These are phyloP conservation scores for Lysandra bellargus DNA, from an alignment of 2,888 invertebrate species.

Conservation along the genomic window DNA sequence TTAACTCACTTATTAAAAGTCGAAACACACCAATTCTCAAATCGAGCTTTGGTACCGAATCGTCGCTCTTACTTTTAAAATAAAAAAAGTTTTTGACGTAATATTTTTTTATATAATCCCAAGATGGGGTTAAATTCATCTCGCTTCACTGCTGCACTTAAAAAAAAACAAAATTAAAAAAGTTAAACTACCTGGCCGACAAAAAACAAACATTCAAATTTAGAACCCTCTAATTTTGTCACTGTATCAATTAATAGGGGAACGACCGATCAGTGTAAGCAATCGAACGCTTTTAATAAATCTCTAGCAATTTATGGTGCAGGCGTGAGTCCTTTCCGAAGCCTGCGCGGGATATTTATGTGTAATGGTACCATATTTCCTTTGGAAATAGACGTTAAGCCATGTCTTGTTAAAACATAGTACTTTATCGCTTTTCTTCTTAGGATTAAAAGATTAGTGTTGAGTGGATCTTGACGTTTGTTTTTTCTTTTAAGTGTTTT, in stretches of 20 bases:
- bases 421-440: conserved; percentile 4
- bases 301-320: conserved; percentile 30
- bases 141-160: no score
- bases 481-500: background rate
- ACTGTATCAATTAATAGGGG: conserved; percentile 10
- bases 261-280: conserved; percentile 27
- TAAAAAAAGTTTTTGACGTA: no score
- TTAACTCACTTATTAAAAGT: no score
- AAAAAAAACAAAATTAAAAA: background rate
- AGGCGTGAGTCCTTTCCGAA: conserved; percentile 28
- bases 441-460: background rate
- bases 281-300: conserved; percentile 35
- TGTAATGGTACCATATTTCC: conserved; percentile 23
- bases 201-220: background rate
- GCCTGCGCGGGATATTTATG: conserved; percentile 21
- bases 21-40: no score
- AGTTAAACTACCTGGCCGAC: background rate
- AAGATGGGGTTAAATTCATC: background rate
- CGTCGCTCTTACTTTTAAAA: no score
- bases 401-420: conserved; percentile 14
- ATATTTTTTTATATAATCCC: no score
- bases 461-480: background rate
- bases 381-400: conserved; percentile 11
- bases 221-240: conserved; percentile 23
- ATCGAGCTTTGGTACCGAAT: no score